These are phyloP conservation scores for Trididemnum nubilum DNA, from an alignment of 23 tunicate genomes.

Conservation along the genomic window DNA sequence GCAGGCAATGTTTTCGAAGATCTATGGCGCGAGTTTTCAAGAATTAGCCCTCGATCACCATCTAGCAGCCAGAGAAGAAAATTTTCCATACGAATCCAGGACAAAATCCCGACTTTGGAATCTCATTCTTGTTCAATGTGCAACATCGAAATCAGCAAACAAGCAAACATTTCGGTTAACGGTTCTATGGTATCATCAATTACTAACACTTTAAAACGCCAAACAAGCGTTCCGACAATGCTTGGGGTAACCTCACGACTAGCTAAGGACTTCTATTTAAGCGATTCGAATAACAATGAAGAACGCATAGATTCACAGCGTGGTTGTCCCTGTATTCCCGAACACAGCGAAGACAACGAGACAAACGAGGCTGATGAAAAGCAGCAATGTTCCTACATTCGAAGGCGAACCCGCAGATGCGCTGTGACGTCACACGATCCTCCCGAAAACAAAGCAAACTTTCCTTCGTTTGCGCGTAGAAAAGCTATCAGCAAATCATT, in stretches of 20 bases:
- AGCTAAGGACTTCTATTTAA: slow-evolving; percentile 14
- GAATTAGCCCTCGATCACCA: slow-evolving; percentile 68
- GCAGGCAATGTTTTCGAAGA: slow-evolving; percentile 57
- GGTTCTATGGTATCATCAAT: slow-evolving; percentile 17
- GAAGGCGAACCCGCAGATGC: slow-evolving; percentile 25
- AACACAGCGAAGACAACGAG: slow-evolving; percentile 40
- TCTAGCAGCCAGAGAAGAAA: slow-evolving; percentile 73
- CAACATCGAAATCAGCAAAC: slow-evolving; percentile 12
- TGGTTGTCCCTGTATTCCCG: slow-evolving; percentile 43
- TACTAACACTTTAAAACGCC: slow-evolving; percentile 28
- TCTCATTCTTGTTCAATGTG: slow-evolving; percentile 43
- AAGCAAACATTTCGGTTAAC: background rate
- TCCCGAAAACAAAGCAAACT: background rate
- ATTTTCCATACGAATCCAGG: slow-evolving; percentile 55
- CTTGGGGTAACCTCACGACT: background rate
- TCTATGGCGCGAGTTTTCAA: slow-evolving; percentile 67
- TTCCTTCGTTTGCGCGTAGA: slow-evolving; percentile 12
- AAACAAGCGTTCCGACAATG: slow-evolving; percentile 36
- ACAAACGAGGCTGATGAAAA: background rate
- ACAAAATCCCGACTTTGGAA: slow-evolving; percentile 58
- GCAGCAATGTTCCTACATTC: background rate
- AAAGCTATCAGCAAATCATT: slow-evolving; percentile 45
- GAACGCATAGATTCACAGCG: slow-evolving; percentile 17
- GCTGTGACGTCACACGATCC: slow-evolving; percentile 8
- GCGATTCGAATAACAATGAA: slow-evolving; percentile 42